Base-by-base conservation (phyloP, 2,797 vertebrate species). In the Pangasius mekongensis region DNA sequence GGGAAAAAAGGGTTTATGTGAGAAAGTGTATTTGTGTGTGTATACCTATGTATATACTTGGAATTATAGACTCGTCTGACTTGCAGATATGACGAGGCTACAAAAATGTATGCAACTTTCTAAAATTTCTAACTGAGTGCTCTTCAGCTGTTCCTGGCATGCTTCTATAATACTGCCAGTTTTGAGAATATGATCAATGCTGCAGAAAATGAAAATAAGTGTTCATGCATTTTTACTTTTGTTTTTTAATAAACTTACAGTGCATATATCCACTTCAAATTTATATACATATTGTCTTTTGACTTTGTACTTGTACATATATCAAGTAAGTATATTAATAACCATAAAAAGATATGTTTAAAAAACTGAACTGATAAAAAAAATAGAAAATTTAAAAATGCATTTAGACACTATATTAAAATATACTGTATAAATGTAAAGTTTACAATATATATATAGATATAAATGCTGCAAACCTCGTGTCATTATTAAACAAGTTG, bases 11-110 rank as follows among this genome's bases (percentile, higher is more conserved):
- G 54, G 39, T 76, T 9, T 47, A 64, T n/a, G 24, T 18, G 36
- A 18, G 69, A 69, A 82, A 90, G 83, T 93, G 92, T 92, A 90
- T 91, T 91, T 89, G 43, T 89, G 81, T 92, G 85, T 30, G 88
- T 62, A 5, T 85, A 62, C 43, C 71, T 76, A 67, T 62, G 36
- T 33, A 47, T 71, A 60, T 30, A 88, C 30, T 49, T 80, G 47
- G 83, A 78, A 54, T 54, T 30, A 78, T 54, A 78, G 27, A 56
- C 16, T 76, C 0, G 0, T n/a, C 6, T 56, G 8, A 56, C n/a
- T 22, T 56, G 7, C 6, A 80, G 11, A 56, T 33, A 56, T 36
- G 56, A 30, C 7, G 7, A 8, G 33, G 4, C 22, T 39, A 62
- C 9, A 81, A 39, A 60, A 81, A 60, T 60, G 16, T 13, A 24